A percentile compares a stretch with the other conserved stretches of the same genome.
These are phyloP conservation scores for Parasteatoda tepidariorum DNA, from an alignment of 1,140 invertebrate species.

Conservation along the genomic window DNA sequence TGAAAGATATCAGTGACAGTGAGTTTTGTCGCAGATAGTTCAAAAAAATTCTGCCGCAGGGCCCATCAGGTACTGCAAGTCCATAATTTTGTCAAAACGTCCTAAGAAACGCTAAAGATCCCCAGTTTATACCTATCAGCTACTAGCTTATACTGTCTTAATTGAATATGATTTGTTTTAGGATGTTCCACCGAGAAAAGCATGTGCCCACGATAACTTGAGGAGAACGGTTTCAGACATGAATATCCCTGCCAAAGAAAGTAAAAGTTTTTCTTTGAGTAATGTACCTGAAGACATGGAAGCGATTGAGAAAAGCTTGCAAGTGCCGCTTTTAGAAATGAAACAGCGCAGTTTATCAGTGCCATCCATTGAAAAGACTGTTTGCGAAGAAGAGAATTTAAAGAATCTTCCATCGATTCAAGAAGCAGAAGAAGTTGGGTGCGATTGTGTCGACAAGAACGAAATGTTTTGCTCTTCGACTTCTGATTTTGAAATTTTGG, in stretches of 20 bases:
- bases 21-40: too few species aligned
- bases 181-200: too few species aligned
- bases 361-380: background rate
- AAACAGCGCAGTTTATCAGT: background rate
- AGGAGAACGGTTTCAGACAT: background rate
- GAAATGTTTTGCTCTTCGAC: conserved; percentile 34
- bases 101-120: too few species aligned
- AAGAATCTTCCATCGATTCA: conserved; percentile 2
- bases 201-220: too few species aligned
- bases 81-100: too few species aligned
- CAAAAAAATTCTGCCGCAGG: too few species aligned
- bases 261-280: too few species aligned
- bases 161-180: too few species aligned
- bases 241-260: background rate
- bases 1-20: too few species aligned
- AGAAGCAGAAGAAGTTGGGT: background rate
- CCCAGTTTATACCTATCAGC: too few species aligned
- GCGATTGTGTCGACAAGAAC: background rate
- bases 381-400: conserved; percentile 15
- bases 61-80: too few species aligned
- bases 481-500: conserved; percentile 43
- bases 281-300: background rate
- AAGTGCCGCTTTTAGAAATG: background rate
- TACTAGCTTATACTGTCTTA: too few species aligned
- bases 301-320: background rate